These are phyloP conservation scores for Anthopleura xanthogrammica DNA, from an alignment of 92 coral and sea anemone species.

Conservation along the genomic window DNA sequence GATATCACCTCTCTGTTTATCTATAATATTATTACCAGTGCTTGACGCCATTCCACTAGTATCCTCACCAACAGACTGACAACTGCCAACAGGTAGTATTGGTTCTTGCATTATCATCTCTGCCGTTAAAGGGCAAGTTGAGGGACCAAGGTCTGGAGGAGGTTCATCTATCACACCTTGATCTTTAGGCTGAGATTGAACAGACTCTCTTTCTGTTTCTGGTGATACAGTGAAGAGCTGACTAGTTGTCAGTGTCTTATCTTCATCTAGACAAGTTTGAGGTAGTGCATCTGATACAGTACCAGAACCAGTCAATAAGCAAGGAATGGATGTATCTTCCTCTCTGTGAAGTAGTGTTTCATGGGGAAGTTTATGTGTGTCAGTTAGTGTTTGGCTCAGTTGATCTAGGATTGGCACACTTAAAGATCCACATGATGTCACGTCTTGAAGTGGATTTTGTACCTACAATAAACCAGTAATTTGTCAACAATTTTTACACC, in stretches of 20 bases:
- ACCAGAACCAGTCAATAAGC: neutral
- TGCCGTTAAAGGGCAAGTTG: neutral
- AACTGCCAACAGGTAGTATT: neutral
- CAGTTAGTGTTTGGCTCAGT: neutral
- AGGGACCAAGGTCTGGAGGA: neutral
- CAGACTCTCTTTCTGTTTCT: neutral
- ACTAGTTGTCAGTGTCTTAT: neutral
- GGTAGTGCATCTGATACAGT: neutral
- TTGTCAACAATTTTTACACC: no score
- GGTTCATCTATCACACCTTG: neutral
- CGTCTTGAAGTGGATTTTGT: neutral
- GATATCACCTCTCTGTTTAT: constrained; percentile 14
- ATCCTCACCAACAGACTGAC: constrained; percentile 27
- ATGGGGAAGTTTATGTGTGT: neutral
- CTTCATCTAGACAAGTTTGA: neutral
- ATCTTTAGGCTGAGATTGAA: neutral
- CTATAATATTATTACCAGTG: neutral
- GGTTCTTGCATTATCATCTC: neutral
- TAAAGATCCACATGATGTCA: neutral
- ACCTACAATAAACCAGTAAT: no score
- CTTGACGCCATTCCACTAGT: constrained; percentile 10
- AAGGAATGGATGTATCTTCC: neutral
- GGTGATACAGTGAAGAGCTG: neutral
- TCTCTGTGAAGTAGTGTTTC: neutral
- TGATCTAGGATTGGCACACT: neutral